Base-by-base conservation (phyloP, 2,113 vertebrate genomes). In the Saguinus midas region DNA sequence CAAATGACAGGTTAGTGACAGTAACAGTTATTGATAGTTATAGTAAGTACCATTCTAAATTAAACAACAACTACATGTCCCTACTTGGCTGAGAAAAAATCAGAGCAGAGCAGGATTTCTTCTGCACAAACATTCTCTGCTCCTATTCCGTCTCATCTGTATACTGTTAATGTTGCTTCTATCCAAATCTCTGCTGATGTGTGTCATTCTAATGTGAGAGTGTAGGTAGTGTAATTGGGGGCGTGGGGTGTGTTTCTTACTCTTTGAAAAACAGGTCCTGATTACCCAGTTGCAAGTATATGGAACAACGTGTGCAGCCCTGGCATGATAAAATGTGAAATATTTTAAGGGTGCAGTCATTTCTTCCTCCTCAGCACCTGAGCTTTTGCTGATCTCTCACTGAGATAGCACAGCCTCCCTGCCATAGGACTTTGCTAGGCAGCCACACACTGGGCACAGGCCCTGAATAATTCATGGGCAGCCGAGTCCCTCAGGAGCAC, bases 391-490 rank as follows among this genome's bases (percentile, higher is more conserved):
- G 90, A 96, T 97, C 88, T 70, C 96, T 76, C 72, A n/a, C 0
- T 6, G 66, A 79, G 96, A 96, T 81, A 98, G 75, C 64, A 52
- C 32, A 91, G 84, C 64, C 87, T 96, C 70, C 76, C 95, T 96
- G 93, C 95, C 93, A 79, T 45, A 92, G 87, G 76, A 87, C 95
- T 85, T 58, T n/a, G 68, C 48, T 61, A 50, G 50, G 87, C 93
- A 90, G 96, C 61, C 84, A 95, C 80, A 96, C 72, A 18, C 25
- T 84, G 45, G 84, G 87, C 73, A 86, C 52, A 75, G 43, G 12
- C 45, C 66, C 84, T 98, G 91, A 97, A 98, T 98, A 98, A 98
- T 98, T 97, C 87, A 97, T 16, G 25, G 50, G 48, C 48, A 10
- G 29, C 78, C 72, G n/a, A 10, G 94, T 68, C 89, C 87, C 93